phyloP scores from a whole-genome alignment of 2,888 invertebrate genomes.

The Cremastinae sp. region DNA sequence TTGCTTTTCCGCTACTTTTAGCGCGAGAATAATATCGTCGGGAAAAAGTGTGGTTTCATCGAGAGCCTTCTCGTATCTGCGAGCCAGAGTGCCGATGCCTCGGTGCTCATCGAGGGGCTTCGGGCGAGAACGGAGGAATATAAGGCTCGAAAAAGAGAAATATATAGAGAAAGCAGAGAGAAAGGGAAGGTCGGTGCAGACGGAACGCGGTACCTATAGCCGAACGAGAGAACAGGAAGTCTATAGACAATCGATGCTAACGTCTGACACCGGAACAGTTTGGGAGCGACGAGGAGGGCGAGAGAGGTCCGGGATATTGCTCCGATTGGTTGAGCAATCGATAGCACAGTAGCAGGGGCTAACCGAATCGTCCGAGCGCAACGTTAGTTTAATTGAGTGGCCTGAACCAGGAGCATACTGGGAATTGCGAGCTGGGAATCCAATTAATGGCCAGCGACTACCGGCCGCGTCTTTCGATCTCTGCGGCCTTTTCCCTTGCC shows the following conservation, averaged over 20 bases:
- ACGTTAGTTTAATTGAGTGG: conserved; percentile 70
- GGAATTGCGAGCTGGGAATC: conserved; percentile 72
- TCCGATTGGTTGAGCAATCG: conserved; percentile 57
- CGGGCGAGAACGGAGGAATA: background rate
- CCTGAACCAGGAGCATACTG: conserved; percentile 65
- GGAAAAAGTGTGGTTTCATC: no score
- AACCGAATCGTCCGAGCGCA: conserved; percentile 60
- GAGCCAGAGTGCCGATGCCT: no score
- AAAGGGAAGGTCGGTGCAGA: conserved; percentile 4
- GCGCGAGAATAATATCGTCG: no score
- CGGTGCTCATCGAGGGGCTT: no score
- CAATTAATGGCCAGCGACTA: conserved; percentile 68
- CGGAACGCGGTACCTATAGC: conserved; percentile 18
- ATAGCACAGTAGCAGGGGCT: conserved; percentile 47
- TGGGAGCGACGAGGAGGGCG: conserved; percentile 21
- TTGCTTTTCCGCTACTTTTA: no score
- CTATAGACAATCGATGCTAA: conserved; percentile 54
- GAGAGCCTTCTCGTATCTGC: no score
- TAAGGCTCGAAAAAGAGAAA: background rate
- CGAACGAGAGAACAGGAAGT: conserved; percentile 37
- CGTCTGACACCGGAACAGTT: conserved; percentile 39
- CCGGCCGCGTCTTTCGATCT: conserved; percentile 52
- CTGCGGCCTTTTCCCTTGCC: conserved; percentile 42
- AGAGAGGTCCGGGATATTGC: conserved; percentile 43
- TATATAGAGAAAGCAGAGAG: background rate